Percentiles rank a stretch among this genome's conserved stretches.
phyloP scores from a whole-genome alignment of 2,113 vertebrate genomes.

The Ophiodon elongatus region DNA sequence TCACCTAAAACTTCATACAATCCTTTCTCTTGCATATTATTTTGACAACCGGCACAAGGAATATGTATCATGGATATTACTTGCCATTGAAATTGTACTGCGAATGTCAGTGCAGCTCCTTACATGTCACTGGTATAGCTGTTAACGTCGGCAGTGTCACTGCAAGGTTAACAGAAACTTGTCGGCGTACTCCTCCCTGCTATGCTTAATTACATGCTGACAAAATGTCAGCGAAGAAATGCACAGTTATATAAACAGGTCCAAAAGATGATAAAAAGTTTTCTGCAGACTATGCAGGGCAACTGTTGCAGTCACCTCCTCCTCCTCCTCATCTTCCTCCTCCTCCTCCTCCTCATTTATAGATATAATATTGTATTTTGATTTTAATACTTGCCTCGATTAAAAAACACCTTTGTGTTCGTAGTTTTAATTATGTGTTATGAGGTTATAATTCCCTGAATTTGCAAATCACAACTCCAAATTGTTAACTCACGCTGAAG shows the following conservation, averaged over 20 bases:
- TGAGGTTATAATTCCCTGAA: not conserved
- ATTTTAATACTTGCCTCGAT: not conserved
- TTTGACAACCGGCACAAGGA: not conserved
- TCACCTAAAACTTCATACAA: conserved; percentile 7
- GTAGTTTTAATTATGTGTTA: not conserved
- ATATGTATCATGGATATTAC: not conserved
- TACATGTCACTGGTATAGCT: not conserved
- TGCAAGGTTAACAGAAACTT: not conserved
- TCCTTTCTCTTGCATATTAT: not conserved
- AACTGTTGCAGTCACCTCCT: not conserved
- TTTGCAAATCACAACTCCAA: not conserved
- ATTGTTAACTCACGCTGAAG: not conserved
- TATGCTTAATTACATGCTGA: not conserved
- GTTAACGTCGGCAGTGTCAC: not conserved
- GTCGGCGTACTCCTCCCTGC: not conserved
- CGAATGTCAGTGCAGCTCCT: not conserved
- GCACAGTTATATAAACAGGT: not conserved
- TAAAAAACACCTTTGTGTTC: not conserved
- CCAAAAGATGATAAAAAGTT: not conserved
- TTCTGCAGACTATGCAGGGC: not conserved
- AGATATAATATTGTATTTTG: not conserved
- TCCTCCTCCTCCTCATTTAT: not conserved
- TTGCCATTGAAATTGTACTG: not conserved
- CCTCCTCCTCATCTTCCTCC: not conserved
- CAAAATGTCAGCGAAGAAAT: not conserved